These are phyloP conservation scores for Iphiclides podalirius DNA, from an alignment of 2,888 invertebrate genomes.

Conservation along the genomic window DNA sequence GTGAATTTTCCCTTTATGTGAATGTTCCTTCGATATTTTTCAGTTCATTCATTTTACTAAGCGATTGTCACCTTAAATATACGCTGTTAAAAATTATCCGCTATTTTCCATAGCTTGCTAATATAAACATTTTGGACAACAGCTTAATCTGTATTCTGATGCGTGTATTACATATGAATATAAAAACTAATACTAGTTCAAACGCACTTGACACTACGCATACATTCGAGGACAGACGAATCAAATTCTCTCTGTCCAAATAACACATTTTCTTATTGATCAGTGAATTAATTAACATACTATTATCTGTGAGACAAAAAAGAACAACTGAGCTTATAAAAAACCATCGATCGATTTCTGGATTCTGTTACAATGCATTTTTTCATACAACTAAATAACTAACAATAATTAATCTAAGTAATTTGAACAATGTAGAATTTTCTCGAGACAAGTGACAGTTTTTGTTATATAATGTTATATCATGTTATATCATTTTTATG, in stretches of 20 bases:
- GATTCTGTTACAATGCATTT: not conserved
- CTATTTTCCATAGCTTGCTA: no score
- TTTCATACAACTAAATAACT: not conserved
- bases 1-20: conserved; percentile 54
- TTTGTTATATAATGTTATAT: no score
- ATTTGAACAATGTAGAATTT: no score
- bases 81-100: conserved; percentile 26
- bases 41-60: conserved; percentile 42
- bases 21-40: conserved; percentile 37
- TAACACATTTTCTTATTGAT: conserved; percentile 38
- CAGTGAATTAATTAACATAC: not conserved
- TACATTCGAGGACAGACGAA: conserved; percentile 41
- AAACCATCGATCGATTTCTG: not conserved
- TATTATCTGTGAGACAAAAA: not conserved
- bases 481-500: no score
- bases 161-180: conserved; percentile 7
- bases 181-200: conserved; percentile 22
- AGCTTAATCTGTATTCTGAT: conserved; percentile 35
- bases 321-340: not conserved
- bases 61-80: conserved; percentile 28
- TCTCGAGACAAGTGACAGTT: no score
- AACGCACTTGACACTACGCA: conserved; percentile 29
- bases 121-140: conserved; percentile 44
- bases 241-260: conserved; percentile 52
- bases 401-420: no score